These are phyloP conservation scores for Aspiorhynchus laticeps DNA, from an alignment of 2,113 vertebrate species.

Conservation along the genomic window DNA sequence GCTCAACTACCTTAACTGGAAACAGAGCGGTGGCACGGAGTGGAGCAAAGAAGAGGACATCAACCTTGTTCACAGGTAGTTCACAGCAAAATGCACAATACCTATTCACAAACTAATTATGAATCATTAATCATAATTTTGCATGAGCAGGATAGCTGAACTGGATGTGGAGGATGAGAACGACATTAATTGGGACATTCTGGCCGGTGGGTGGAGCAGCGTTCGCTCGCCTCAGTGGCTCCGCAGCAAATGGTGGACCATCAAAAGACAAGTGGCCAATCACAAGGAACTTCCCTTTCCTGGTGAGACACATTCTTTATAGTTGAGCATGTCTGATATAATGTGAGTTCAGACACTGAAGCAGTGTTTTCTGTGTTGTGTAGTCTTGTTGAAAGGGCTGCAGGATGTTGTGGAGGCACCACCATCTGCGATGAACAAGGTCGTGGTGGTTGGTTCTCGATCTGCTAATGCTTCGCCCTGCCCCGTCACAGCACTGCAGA, in stretches of 20 bases:
- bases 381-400: slow-evolving; percentile 95
- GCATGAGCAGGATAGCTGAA: slow-evolving; percentile 78
- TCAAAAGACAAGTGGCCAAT: slow-evolving; percentile 98
- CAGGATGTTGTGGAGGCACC: slow-evolving; percentile 90
- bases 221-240: slow-evolving; percentile 98
- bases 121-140: not conserved
- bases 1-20: slow-evolving; percentile 99
- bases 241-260: slow-evolving; percentile 99
- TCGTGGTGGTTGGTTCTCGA: slow-evolving; percentile 75
- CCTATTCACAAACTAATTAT: slow-evolving; percentile 39
- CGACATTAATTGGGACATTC: slow-evolving; percentile 94
- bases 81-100: not conserved
- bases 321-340: not conserved
- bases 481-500: slow-evolving; percentile 88
- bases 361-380: slow-evolving; percentile 9
- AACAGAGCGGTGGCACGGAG: slow-evolving; percentile 96
- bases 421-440: slow-evolving; percentile 74
- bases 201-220: slow-evolving; percentile 96
- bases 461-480: slow-evolving; percentile 73
- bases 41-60: slow-evolving; percentile 99
- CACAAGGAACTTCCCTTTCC: slow-evolving; percentile 96
- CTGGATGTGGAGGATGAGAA: slow-evolving; percentile 94
- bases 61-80: slow-evolving; percentile 88
- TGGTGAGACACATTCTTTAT: slow-evolving; percentile 71
- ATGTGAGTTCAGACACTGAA: slow-evolving; percentile 46